These are phyloP conservation scores for Eidolon helvum DNA, from an alignment of 2,113 vertebrate species.

Conservation along the genomic window DNA sequence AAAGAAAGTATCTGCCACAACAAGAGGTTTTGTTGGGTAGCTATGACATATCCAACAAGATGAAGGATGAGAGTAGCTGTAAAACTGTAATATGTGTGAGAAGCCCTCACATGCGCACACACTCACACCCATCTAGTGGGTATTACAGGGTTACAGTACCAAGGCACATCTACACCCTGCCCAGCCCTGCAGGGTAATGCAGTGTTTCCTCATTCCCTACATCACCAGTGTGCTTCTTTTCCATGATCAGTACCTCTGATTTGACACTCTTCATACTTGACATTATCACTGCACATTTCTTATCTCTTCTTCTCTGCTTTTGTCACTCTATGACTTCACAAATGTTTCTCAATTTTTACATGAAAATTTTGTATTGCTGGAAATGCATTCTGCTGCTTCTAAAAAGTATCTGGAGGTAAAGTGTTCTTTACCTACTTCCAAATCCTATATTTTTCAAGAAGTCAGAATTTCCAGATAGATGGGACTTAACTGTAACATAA, in stretches of 20 bases:
- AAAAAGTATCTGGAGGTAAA: constrained; percentile 5
- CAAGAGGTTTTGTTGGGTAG: background rate
- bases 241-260: background rate
- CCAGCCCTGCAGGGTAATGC: background rate
- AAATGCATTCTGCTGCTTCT: background rate
- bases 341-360: background rate
- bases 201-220: background rate
- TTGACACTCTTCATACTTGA: background rate
- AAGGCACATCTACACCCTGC: background rate
- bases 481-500: background rate
- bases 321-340: background rate
- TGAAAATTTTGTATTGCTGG: background rate
- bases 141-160: background rate
- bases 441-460: background rate
- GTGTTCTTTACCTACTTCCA: background rate
- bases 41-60: background rate
- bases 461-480: constrained; percentile 19
- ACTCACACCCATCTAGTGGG: background rate
- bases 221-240: background rate
- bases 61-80: background rate
- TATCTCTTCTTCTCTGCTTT: background rate
- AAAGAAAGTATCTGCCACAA: background rate
- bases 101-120: background rate
- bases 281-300: background rate
- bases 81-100: background rate